These are phyloP conservation scores for Albula goreensis DNA, from an alignment of 2,113 vertebrate species.

Conservation along the genomic window DNA sequence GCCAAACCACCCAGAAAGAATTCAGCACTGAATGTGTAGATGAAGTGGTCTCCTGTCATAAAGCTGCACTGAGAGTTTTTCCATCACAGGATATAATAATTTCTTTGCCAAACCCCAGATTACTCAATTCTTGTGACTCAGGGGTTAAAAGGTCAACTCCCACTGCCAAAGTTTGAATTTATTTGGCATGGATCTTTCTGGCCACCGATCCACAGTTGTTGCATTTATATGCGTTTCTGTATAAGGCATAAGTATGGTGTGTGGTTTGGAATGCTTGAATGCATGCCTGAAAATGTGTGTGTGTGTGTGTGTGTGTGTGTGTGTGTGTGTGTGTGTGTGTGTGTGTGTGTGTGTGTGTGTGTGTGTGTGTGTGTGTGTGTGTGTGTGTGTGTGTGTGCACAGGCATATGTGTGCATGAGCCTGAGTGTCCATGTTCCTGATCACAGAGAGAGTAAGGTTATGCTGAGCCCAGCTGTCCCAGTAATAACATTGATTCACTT, in stretches of 20 bases:
- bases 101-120: neutral
- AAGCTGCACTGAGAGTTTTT: neutral
- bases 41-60: neutral
- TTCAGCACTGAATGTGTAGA: neutral
- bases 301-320: neutral
- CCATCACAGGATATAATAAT: neutral
- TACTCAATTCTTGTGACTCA: neutral
- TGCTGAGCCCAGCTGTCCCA: conserved; percentile 20
- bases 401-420: neutral
- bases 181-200: neutral
- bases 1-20: neutral
- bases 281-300: too few relatives aligned
- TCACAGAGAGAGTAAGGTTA: neutral
- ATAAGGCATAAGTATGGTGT: too few relatives aligned
- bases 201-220: too few relatives aligned
- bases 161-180: neutral
- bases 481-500: conserved; percentile 45
- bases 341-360: neutral
- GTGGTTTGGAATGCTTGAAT: too few relatives aligned
- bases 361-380: neutral
- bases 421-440: neutral
- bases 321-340: neutral
- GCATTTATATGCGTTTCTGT: neutral
- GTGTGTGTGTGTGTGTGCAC: neutral
- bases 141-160: neutral